phyloP scores from a whole-genome alignment of 1,140 invertebrate genomes.

The Panagrolaimus sp. region DNA sequence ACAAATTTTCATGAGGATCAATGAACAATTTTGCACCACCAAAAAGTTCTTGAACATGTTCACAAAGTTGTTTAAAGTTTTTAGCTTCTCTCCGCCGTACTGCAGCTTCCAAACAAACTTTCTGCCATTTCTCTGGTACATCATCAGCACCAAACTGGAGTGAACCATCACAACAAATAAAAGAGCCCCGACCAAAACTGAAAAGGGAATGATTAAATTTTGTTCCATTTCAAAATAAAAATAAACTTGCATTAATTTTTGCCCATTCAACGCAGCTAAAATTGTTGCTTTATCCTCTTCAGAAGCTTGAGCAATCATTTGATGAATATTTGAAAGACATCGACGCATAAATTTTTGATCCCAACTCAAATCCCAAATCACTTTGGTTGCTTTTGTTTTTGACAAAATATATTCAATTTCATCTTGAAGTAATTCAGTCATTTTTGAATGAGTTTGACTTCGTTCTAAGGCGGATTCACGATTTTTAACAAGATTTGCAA shows the following conservation, averaged over 20 bases:
- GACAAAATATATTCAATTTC: constrained; percentile 33
- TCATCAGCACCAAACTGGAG: constrained; percentile 49
- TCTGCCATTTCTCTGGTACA: constrained; percentile 42
- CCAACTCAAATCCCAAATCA: constrained; percentile 41
- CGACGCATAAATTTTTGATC: constrained; percentile 46
- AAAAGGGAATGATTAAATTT: constrained; percentile 1
- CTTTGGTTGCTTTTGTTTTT: constrained; percentile 33
- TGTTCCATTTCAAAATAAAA: not conserved
- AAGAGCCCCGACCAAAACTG: constrained; percentile 47
- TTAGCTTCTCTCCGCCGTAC: constrained; percentile 38
- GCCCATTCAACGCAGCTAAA: constrained; percentile 32
- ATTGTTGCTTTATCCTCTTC: constrained; percentile 26
- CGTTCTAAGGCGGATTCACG: constrained; percentile 31
- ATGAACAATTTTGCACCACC: constrained; percentile 31
- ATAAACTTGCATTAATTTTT: constrained; percentile 35
- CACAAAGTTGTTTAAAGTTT: constrained; percentile 31
- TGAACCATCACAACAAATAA: constrained; percentile 46
- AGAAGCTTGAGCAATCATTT: constrained; percentile 32
- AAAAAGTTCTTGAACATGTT: constrained; percentile 39
- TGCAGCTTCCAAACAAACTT: constrained; percentile 36
- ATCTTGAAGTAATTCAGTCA: constrained; percentile 34
- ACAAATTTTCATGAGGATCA: constrained; percentile 30
- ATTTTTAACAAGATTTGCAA: constrained; percentile 29
- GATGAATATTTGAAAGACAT: constrained; percentile 39
- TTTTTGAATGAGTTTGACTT: constrained; percentile 20